Evolutionary conservation across 2,113 vertebrate species (phyloP).

Genomic region (Pomatostomus ruficeps): DNA sequence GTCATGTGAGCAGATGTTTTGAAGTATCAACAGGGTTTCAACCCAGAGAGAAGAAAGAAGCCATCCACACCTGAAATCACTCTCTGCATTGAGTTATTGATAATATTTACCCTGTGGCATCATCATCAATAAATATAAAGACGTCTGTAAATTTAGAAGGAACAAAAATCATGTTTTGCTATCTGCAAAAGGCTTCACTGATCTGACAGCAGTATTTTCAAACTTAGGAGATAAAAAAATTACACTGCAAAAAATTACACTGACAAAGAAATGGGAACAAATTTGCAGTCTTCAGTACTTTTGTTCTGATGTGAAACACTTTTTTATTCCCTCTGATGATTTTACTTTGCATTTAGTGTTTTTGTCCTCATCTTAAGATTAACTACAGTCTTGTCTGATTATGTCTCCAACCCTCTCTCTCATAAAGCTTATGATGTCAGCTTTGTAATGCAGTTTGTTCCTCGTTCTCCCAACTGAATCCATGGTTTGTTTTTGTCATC

Average conservation of each 20-base stretch:
- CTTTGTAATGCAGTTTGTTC: neutral
- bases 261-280: neutral
- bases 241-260: neutral
- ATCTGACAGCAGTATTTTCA: neutral
- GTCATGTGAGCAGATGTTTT: accelerated
- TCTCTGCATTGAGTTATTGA: neutral
- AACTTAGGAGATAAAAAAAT: neutral
- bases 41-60: neutral
- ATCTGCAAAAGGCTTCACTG: neutral
- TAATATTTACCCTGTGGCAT: neutral
- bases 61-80: neutral
- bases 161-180: neutral
- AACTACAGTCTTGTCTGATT: neutral
- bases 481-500: neutral
- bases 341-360: neutral
- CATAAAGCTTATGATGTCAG: neutral
- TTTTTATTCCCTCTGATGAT: neutral
- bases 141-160: neutral
- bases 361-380: neutral
- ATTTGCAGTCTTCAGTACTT: neutral
- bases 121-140: neutral
- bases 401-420: neutral
- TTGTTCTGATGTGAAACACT: neutral
- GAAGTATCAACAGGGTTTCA: neutral
- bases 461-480: neutral